Evolutionary conservation across 2,113 vertebrate genomes (phyloP).

Genomic region (Taurulus bubalis): DNA sequence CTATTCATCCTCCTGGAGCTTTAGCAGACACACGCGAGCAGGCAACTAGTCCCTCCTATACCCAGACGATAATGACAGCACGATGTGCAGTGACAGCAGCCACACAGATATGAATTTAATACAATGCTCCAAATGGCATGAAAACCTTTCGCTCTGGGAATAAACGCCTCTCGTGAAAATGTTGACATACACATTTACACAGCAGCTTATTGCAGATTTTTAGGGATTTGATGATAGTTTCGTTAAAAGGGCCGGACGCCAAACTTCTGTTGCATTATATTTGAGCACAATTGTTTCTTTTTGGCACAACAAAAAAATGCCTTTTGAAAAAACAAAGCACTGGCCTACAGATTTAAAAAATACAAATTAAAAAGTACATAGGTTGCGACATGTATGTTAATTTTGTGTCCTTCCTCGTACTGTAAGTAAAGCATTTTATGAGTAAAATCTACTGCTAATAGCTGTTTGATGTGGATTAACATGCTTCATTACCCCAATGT

Average conservation of each 20-base stretch:
- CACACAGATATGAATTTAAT: slow-evolving; percentile 60
- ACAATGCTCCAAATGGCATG: slow-evolving; percentile 38
- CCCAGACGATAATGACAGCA: slow-evolving; percentile 68
- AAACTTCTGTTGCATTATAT: slow-evolving; percentile 37
- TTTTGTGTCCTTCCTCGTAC: slow-evolving; percentile 22
- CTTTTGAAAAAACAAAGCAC: slow-evolving; percentile 18
- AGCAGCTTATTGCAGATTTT: slow-evolving; percentile 34
- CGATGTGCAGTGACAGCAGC: slow-evolving; percentile 56
- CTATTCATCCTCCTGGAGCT: slow-evolving; percentile 68
- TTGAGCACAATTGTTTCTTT: slow-evolving; percentile 10
- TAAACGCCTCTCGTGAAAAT: slow-evolving; percentile 26
- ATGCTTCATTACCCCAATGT: slow-evolving; percentile 82
- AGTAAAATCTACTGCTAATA: slow-evolving; percentile 75
- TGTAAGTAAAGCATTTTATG: slow-evolving; percentile 52
- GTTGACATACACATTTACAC: slow-evolving; percentile 34
- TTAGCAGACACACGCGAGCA: slow-evolving; percentile 55
- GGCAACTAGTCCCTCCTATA: slow-evolving; percentile 56
- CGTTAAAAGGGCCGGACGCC: neutral
- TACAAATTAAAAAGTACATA: neutral
- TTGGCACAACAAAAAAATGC: slow-evolving; percentile 16
- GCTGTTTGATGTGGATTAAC: slow-evolving; percentile 82
- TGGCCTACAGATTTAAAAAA: neutral
- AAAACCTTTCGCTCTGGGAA: slow-evolving; percentile 43
- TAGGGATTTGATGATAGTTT: slow-evolving; percentile 30
- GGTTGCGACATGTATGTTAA: slow-evolving; percentile 28